Conservation (phyloP, 2,888 invertebrate genomes). For the Empis livida region DNA sequence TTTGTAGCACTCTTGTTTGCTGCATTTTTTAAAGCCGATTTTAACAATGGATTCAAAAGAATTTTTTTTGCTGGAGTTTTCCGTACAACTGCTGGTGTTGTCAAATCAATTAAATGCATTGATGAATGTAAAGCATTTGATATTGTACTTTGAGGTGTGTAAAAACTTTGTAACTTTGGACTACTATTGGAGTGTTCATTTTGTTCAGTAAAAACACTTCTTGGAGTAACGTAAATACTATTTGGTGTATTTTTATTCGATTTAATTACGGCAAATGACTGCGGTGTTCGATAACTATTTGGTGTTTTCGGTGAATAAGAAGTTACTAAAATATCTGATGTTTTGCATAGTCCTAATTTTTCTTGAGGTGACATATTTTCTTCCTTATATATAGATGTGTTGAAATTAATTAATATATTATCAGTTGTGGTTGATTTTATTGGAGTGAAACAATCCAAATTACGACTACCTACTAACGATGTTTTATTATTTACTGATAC, state of each 20-base stretch:
- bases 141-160: slow-evolving; percentile 22
- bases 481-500: not conserved
- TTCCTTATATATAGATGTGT: not conserved
- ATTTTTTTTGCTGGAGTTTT: not conserved
- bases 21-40: slow-evolving; percentile 7
- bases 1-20: not conserved
- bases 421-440: not conserved
- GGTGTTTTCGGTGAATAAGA: slow-evolving; percentile 29
- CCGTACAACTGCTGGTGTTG: slow-evolving; percentile 19
- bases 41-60: not conserved
- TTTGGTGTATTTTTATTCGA: slow-evolving; percentile 14
- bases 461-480: not conserved
- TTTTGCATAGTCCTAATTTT: slow-evolving; percentile 15
- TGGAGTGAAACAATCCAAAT: not conserved
- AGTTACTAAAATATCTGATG: slow-evolving; percentile 28
- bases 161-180: slow-evolving; percentile 17
- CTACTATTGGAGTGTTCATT: slow-evolving; percentile 16
- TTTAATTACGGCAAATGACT: slow-evolving; percentile 24
- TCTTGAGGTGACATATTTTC: not conserved
- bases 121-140: slow-evolving; percentile 17
- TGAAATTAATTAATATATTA: not conserved
- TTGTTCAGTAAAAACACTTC: slow-evolving; percentile 18
- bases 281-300: slow-evolving; percentile 23
- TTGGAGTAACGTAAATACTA: slow-evolving; percentile 20
- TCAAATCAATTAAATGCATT: slow-evolving; percentile 30